phyloP scores from a whole-genome alignment of 2,113 vertebrate species.

The Oncorhynchus kisutch region DNA sequence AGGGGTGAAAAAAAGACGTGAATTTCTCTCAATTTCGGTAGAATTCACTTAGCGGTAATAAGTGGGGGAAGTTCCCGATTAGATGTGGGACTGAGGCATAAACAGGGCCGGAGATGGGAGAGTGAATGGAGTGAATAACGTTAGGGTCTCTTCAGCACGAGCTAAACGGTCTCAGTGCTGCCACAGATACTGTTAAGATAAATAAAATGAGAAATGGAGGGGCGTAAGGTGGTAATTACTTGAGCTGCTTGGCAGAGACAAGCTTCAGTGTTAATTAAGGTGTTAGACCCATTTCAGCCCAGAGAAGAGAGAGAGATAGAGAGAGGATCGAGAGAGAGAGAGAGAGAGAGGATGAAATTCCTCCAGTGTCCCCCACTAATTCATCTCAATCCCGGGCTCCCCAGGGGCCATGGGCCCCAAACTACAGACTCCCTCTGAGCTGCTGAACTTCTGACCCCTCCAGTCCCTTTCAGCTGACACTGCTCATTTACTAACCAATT shows the following conservation, averaged over 20 bases:
- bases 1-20: constrained; percentile 29
- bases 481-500: constrained; percentile 70
- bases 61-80: constrained; percentile 26
- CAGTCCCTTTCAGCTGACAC: constrained; percentile 48
- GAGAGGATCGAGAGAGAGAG: neutral
- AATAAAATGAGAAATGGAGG: constrained; percentile 59
- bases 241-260: constrained; percentile 54
- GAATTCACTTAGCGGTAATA: constrained; percentile 41
- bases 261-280: constrained; percentile 68
- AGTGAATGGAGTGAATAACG: constrained; percentile 23
- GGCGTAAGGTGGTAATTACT: constrained; percentile 64
- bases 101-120: constrained; percentile 40
- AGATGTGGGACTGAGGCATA: constrained; percentile 28
- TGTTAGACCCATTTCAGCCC: constrained; percentile 50
- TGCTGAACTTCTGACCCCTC: constrained; percentile 53
- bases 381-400: constrained; percentile 47
- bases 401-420: constrained; percentile 25
- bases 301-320: constrained; percentile 11
- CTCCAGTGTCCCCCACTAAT: constrained; percentile 21
- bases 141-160: constrained; percentile 5
- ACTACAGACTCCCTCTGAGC: constrained; percentile 28
- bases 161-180: constrained; percentile 16
- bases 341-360: constrained; percentile 22
- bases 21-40: constrained; percentile 38
- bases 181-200: constrained; percentile 58